Base-by-base conservation (phyloP, 2,113 vertebrate species). In the Forbesichthys papilliferus region DNA sequence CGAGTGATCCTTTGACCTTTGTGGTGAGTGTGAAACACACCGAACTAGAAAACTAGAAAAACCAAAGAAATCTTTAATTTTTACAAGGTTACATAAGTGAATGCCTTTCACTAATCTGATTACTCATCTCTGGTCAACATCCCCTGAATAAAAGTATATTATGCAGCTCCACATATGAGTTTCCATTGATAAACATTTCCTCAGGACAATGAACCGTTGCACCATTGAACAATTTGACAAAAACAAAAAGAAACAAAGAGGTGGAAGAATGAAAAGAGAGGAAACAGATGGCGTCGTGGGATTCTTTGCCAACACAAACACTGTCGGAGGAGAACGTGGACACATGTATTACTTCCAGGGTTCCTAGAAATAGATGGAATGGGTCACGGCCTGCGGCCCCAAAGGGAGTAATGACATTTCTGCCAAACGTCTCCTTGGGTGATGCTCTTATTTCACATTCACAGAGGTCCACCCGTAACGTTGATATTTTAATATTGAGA, bases 271-370 rank as follows among this genome's bases (percentile, higher is more conserved):
- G 65, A 68, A 54, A 68, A 58, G 74, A 89, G 60, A 64, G 68
- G 84, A 91, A 91, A 81, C 90, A 90, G 90, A 91, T 87, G 85
- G 61, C 47, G 48, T 57, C 36, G 64, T 71, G 42, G 63, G 61
- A 48, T 3, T 5, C 5, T 34, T 64, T 86, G 87, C 89, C 87
- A 90, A 90, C 77, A 88, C 86, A 88, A 92, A 91, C 85, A 90
- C 10, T 77, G 84, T 87, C 74, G 69, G 60, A 74, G 64, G 42
- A 48, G 68, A 54, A 73, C 71, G 49, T 64, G 67, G 73, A 84
- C 5, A 52, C 74, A 82, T 85, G 80, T 18, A 59, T 84, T 84
- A 76, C 48, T n/a, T 48, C 47, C 1, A 34, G 46, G 11, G 11
- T 74, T 81, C 78, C 34, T 79, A 78, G 74, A 87, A 86, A 66